Evolutionary conservation across 1,140 invertebrate species (phyloP), one percentile per base, ranked within the genome.

Genomic region (Lutraria rhynchaena): DNA sequence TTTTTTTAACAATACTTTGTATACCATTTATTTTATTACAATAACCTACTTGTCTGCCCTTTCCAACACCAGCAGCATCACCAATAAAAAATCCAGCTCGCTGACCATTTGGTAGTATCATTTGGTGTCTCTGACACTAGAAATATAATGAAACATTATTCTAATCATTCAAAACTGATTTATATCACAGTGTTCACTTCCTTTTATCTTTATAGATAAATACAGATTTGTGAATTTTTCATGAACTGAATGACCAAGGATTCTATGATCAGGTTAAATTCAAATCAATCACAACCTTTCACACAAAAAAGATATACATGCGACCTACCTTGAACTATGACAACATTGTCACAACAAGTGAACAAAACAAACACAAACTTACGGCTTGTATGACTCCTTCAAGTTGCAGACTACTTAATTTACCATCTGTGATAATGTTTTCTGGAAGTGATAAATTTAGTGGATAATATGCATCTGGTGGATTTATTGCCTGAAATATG

Each of bases 51-150:
- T 90, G 90, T 83, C 90, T 74, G 5, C 90, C 90, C 81, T 91
- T 91, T 5, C 90, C 90, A n/a, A 91, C 90, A 58, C 90, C 90
- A 37, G 90, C 89, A 35, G 87, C 90, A 85, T 91, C 90, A 1
- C 90, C 90, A 53, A 91, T 88, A 70, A 91, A 90, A 77, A 90
- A 91, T 13, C 90, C 90, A 37, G 89, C 88, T 67, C 90, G 80
- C 22, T 97, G 94, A 41, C 89, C 89, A 84, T 88, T 89, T 3
- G 88, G 86, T 49, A 90, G 76, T 31, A 91, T 85, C 53, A 86
- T 85, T 58, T 89, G 87, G 83, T 92, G 91, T 29, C 89, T 76
- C 84, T 91, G 90, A 69, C 90, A 91, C 90, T 91, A 67, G 51
- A 85, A 85, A 44, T 29, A 55, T n/a, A 67, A 17, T 13, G 29